These are phyloP conservation scores for Rhyacophila evoluta DNA, from an alignment of 2,888 invertebrate species.

Conservation along the genomic window DNA sequence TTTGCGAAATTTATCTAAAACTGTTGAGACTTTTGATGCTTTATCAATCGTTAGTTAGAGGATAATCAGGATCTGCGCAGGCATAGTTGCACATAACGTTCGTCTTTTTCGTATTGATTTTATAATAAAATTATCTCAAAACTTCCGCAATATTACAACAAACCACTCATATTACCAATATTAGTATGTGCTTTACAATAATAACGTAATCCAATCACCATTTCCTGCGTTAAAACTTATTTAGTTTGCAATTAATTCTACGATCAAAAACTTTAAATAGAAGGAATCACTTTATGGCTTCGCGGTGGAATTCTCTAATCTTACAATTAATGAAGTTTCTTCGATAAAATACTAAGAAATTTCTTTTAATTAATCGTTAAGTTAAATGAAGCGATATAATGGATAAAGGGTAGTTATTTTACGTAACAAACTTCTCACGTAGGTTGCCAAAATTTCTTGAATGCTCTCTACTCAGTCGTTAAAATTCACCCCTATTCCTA, in stretches of 20 bases:
- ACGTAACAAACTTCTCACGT: slow-evolving; percentile 12
- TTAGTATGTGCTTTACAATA: no score
- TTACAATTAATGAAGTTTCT: not conserved
- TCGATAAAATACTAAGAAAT: not conserved
- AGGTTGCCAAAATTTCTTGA: slow-evolving; percentile 7
- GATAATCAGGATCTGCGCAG: no score
- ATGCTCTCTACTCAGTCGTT: slow-evolving; percentile 1
- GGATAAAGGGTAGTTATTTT: not conserved
- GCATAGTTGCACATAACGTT: no score
- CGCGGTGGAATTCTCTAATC: not conserved
- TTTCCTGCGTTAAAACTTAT: no score
- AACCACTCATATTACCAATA: no score
- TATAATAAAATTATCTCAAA: no score
- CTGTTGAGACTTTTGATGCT: no score
- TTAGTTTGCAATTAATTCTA: not conserved
- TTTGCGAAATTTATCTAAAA: no score
- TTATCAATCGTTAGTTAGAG: no score
- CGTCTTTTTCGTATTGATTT: no score
- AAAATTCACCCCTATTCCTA: not conserved
- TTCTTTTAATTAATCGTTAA: slow-evolving; percentile 47
- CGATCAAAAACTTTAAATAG: slow-evolving; percentile 6
- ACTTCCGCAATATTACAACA: no score
- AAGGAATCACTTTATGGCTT: not conserved
- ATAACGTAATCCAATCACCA: no score
- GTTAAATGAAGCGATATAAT: slow-evolving; percentile 34